Evolutionary conservation across 2,797 vertebrate species (phyloP), one percentile per base, ranked within the genome.

Genomic region (Glyptemys insculpta): DNA sequence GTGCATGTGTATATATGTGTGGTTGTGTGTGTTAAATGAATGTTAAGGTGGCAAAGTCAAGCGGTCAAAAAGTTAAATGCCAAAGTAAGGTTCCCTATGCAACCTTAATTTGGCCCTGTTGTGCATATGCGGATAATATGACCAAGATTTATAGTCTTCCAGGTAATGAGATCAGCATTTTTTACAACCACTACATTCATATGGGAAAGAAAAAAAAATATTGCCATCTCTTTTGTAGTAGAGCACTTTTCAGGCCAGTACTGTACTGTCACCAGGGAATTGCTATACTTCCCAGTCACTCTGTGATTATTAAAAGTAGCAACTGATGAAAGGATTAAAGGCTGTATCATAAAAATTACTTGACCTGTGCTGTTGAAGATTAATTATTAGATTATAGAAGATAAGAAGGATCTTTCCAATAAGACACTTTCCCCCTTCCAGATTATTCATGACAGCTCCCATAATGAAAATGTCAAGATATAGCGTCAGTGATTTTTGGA

Each of bases 381-480:
- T 23, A 59, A 59, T 76, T 93, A 93, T 97, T 68, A 90, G 52
- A 89, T 96, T 95, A 83, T 31, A 2, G 1, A 89, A 79, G 72
- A 47, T 49, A 92, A 81, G 4, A 4, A 88, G 74, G n/a, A 84
- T 57, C 29, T 89, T 94, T 91, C 49, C 56, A 94, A 83, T 93
- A 87, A 90, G 29, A 79, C 19, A 11, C 47, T 88, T 93, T 50
- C 37, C 62, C 29, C 88, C 86, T 82, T 95, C 74, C 29, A 44
- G 62, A 94, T 96, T 85, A 57, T 76, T 94, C 59, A 85, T 93
- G 92, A 92, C 93, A 95, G 83, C 50, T 85, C 34, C 41, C 37
- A 27, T 89, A 96, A 96, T 95, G 76, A 96, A 97, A 96, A 90
- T 88, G 94, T 95, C 96, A 94, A 86, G 47, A 53, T 37, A 82